Base-by-base conservation (phyloP, 2,797 vertebrate genomes). In the Tolypeutes matacus region DNA sequence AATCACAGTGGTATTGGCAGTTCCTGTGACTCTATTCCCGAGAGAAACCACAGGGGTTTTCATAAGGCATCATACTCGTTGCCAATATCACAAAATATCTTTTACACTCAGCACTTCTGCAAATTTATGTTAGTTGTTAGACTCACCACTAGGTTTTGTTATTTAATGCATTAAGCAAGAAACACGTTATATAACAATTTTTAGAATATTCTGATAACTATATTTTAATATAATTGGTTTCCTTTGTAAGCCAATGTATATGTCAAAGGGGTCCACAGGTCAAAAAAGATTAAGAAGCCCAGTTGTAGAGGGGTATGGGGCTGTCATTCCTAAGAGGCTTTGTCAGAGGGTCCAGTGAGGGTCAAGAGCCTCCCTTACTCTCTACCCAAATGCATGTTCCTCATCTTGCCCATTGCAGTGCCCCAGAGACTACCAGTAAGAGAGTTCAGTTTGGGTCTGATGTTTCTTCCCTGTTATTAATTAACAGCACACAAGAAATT, bases 121-220 rank as follows among this genome's bases (percentile, higher is more conserved):
- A 86, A 70, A 93, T 51, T 78, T 92, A 56, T 91, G 62, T 86
- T 65, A 46, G 56, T 64, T 46, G 11, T 46, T 46, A 9, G 46
- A 46, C 46, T 46, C 85, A 56, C 53, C 77, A 62, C 65, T 93
- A 65, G 73, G 64, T 92, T 93, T 56, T 56, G 2, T 88, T 62
- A 89, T 62, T 96, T 78, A 94, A 85, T 25, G 49, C 53, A 94
- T 93, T 95, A 83, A 92, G 88, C 65, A 92, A 39, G 49, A 84
- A 94, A 42, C 34, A 76, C 31, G 18, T 39, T 69, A 51, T 21
- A 82, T 42, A 39, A 51, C 39, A 11, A 56, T 77, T 87, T 86
- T 93, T 12, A 51, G 81, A 94, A 86, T 76, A 94, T 65, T 86
- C 80, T 93, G 62, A 93, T 81, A 91, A 77, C 70, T 75, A 21